phyloP scores from a whole-genome alignment of 2,113 vertebrate species.

The Smithornis capensis region DNA sequence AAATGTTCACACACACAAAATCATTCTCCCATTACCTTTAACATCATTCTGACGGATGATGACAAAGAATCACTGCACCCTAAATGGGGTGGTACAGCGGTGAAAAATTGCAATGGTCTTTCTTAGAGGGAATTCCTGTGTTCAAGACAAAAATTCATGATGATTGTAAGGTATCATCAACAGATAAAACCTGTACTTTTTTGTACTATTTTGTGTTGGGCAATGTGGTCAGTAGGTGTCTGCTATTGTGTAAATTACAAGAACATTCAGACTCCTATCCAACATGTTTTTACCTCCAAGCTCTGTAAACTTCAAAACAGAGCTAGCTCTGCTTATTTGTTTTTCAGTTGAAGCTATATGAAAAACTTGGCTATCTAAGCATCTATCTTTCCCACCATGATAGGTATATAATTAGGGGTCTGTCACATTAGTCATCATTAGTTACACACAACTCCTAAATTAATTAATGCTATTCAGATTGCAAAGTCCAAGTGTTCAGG shows the following conservation, averaged over 20 bases:
- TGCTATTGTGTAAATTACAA: background rate
- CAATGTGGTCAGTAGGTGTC: background rate
- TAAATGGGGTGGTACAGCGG: background rate
- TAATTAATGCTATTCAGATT: slow-evolving; percentile 26
- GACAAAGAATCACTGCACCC: background rate
- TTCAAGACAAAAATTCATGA: background rate
- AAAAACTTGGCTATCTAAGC: background rate
- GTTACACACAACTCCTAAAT: background rate
- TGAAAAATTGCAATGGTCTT: background rate
- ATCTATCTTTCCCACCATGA: background rate
- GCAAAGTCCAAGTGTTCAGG: background rate
- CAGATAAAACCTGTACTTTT: background rate
- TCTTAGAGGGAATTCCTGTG: background rate
- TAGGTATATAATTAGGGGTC: background rate
- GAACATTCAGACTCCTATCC: background rate
- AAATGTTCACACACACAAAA: background rate
- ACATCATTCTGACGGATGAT: background rate
- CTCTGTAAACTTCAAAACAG: background rate
- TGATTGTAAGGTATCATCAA: background rate
- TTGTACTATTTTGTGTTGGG: background rate
- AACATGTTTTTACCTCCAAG: background rate
- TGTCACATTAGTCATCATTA: background rate
- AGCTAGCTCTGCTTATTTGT: background rate
- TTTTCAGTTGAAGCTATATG: background rate
- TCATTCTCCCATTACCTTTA: background rate